Evolutionary conservation across 2,113 vertebrate genomes (phyloP).

Genomic region (Hypocryptadius cinnamomeus): DNA sequence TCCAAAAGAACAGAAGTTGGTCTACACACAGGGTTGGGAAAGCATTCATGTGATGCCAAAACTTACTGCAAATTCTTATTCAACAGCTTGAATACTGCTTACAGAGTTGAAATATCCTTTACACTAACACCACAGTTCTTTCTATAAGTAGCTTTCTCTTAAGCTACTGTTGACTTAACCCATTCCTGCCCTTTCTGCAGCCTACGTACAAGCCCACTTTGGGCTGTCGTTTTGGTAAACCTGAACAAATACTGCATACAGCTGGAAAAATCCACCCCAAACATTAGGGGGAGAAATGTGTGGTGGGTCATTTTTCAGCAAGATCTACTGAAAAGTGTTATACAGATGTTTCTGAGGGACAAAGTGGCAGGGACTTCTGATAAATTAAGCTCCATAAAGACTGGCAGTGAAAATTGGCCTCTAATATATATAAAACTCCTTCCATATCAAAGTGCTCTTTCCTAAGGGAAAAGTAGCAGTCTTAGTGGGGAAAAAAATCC

Average conservation of each 20-base stretch:
- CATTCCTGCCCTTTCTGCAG: background rate
- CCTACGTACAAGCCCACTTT: background rate
- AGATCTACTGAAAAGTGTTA: background rate
- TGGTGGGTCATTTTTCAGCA: background rate
- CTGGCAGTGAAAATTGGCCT: background rate
- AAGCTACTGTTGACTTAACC: background rate
- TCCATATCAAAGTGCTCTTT: background rate
- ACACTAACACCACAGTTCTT: background rate
- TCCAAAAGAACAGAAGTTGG: background rate
- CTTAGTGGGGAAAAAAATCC: background rate
- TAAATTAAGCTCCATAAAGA: background rate
- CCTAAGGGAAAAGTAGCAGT: background rate
- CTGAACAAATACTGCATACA: background rate
- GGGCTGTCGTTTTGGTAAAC: background rate
- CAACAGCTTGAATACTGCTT: background rate
- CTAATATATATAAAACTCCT: background rate
- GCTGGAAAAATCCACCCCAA: background rate
- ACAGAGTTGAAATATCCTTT: background rate
- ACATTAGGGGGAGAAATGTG: background rate
- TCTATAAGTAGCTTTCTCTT: conserved; percentile 1
- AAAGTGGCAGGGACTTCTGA: background rate
- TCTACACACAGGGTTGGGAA: background rate
- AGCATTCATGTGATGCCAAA: background rate
- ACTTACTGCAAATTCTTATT: background rate
- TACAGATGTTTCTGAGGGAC: background rate